Evolutionary conservation across 2,888 invertebrate genomes (phyloP).

Genomic region (Silvanus unidentatus): DNA sequence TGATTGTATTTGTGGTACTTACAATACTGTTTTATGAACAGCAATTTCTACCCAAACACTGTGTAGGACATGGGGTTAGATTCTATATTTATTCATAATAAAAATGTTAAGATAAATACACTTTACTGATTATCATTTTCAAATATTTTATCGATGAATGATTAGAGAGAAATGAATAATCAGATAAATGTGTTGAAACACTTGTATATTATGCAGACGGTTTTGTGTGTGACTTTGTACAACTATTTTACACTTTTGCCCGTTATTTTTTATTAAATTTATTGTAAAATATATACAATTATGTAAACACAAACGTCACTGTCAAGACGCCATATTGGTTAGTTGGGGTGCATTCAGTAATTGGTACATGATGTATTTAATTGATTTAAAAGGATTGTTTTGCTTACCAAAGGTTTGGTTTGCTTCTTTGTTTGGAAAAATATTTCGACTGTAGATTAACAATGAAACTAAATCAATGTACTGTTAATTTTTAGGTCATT

Average conservation of each 20-base stretch:
- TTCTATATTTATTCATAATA: conserved; percentile 17
- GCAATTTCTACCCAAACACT: conserved; percentile 39
- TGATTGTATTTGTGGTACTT: conserved; percentile 27
- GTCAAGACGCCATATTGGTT: conserved; percentile 41
- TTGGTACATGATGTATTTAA: not conserved
- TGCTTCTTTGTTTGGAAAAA: too few relatives aligned
- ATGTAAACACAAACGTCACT: conserved; percentile 47
- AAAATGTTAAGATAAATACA: conserved; percentile 22
- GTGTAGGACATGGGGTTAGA: conserved; percentile 25
- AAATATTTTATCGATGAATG: conserved; percentile 25
- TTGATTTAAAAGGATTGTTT: too few relatives aligned
- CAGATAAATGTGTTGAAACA: too few relatives aligned
- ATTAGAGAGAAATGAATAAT: conserved; percentile 3
- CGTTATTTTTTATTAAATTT: conserved; percentile 17
- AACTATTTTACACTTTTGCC: too few relatives aligned
- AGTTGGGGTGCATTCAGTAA: not conserved
- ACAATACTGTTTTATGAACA: conserved; percentile 41
- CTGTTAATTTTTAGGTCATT: too few relatives aligned
- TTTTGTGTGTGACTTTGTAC: conserved; percentile 3
- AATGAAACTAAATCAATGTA: too few relatives aligned
- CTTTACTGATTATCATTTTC: conserved; percentile 28
- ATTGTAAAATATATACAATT: conserved; percentile 36
- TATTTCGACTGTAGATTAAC: too few relatives aligned
- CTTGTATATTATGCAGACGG: too few relatives aligned
- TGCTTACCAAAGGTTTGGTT: too few relatives aligned